Percentiles rank a stretch among this genome's conserved stretches.
phyloP scores from a whole-genome alignment of 2,888 invertebrate species.

The Dermolepida albohirtum region DNA sequence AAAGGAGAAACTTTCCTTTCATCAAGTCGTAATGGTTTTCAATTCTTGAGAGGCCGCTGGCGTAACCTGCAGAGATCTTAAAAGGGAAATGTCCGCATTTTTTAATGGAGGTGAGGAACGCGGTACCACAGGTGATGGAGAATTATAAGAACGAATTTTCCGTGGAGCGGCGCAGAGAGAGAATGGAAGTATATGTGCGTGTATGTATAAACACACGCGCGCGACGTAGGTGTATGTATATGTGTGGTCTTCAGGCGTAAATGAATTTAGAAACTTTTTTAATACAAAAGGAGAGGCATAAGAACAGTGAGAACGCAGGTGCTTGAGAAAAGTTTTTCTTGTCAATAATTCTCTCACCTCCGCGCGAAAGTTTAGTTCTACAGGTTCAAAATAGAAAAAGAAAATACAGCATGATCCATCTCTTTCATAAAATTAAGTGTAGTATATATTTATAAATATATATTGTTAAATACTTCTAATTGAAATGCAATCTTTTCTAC shows the following conservation, averaged over 20 bases:
- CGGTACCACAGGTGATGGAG: conserved; percentile 29
- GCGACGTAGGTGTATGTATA: not conserved
- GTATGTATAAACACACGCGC: too few species aligned
- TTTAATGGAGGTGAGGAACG: not conserved
- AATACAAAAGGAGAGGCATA: conserved; percentile 18
- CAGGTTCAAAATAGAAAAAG: conserved; percentile 1
- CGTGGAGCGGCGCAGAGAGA: not conserved
- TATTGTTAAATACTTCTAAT: too few species aligned
- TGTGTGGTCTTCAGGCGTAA: conserved; percentile 33
- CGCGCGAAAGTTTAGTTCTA: conserved; percentile 20
- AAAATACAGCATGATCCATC: conserved; percentile 2
- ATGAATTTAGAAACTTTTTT: conserved; percentile 39
- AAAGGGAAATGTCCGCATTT: conserved; percentile 25
- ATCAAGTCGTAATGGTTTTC: conserved; percentile 66
- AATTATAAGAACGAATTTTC: conserved; percentile 21
- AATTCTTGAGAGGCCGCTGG: conserved; percentile 60
- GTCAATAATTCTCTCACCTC: conserved; percentile 38
- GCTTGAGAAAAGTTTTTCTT: conserved; percentile 23
- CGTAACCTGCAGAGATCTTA: conserved; percentile 41
- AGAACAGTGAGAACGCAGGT: conserved; percentile 26
- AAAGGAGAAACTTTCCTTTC: conserved; percentile 64
- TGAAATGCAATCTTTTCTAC: too few species aligned
- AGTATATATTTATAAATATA: too few species aligned
- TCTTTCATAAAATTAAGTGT: too few species aligned
- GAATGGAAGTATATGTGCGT: not conserved